These are phyloP conservation scores for Rhingia campestris DNA, from an alignment of 2,888 invertebrate genomes.

Conservation along the genomic window DNA sequence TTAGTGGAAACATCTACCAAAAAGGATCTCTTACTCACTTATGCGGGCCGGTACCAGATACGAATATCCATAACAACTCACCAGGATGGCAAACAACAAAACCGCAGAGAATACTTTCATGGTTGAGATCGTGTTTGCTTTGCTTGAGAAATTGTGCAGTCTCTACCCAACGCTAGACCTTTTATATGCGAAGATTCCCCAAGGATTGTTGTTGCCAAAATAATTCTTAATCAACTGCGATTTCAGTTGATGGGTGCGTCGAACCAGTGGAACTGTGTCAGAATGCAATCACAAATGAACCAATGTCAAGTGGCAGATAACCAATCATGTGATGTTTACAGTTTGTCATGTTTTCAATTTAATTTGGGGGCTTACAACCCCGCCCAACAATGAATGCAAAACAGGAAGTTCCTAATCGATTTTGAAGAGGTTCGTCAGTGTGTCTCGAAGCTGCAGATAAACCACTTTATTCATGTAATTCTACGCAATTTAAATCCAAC, in stretches of 20 bases:
- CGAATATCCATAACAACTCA: constrained; percentile 52
- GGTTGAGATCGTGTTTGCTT: background rate
- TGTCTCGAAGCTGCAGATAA: no score
- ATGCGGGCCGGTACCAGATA: constrained; percentile 49
- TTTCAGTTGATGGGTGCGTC: constrained; percentile 20
- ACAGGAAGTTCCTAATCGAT: no score
- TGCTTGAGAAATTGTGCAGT: constrained; percentile 21
- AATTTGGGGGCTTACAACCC: no score
- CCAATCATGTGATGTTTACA: no score
- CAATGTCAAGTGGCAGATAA: constrained; percentile 7
- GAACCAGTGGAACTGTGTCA: constrained; percentile 15
- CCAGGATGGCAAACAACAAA: constrained; percentile 32
- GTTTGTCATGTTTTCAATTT: background rate
- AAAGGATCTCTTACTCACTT: constrained; percentile 31
- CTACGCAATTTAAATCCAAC: constrained; percentile 10
- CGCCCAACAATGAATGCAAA: no score
- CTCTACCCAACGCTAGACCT: background rate
- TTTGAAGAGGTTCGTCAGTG: no score
- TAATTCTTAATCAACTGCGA: background rate
- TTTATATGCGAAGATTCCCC: constrained; percentile 8
- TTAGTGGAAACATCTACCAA: background rate
- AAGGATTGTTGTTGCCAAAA: background rate
- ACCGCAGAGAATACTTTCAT: constrained; percentile 36
- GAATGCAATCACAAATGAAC: background rate
- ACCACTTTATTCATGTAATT: background rate